phyloP scores from a whole-genome alignment of 2,888 invertebrate genomes.

The Dorcus parallelipipedus region DNA sequence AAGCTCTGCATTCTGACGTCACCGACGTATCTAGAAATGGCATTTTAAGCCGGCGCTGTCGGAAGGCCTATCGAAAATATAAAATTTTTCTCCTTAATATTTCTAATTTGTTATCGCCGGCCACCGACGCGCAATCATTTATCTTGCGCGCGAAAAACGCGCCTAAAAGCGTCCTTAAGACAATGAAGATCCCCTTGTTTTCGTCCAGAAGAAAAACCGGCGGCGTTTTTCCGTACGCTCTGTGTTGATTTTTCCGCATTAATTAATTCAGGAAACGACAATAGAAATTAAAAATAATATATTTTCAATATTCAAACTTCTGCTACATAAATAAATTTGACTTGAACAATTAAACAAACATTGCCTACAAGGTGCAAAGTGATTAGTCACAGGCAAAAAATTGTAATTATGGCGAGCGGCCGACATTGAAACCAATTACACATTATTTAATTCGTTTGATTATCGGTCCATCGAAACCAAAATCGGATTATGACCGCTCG shows the following conservation, averaged over 20 bases:
- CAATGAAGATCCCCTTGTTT: not conserved
- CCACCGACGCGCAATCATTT: conserved; percentile 15
- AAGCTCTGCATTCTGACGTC: conserved; percentile 24
- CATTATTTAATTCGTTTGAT: too few species aligned
- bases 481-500: too few species aligned
- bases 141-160: not conserved
- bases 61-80: conserved; percentile 14
- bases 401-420: not conserved
- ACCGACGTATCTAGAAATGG: conserved; percentile 23
- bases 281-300: conserved; percentile 1
- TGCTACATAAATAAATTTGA: too few species aligned
- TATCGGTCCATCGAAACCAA: too few species aligned
- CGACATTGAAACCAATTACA: too few species aligned
- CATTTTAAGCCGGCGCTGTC: conserved; percentile 14
- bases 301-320: too few species aligned
- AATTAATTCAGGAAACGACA: conserved; percentile 1
- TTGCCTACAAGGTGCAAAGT: too few species aligned
- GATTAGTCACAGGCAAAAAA: not conserved
- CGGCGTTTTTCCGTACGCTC: too few species aligned
- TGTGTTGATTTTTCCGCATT: not conserved
- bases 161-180: not conserved
- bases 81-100: conserved; percentile 23
- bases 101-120: conserved; percentile 21
- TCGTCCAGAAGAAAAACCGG: not conserved
- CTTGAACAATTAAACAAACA: too few species aligned